Evolutionary conservation across 2,113 vertebrate species (phyloP).

Genomic region (Plecotus auritus): DNA sequence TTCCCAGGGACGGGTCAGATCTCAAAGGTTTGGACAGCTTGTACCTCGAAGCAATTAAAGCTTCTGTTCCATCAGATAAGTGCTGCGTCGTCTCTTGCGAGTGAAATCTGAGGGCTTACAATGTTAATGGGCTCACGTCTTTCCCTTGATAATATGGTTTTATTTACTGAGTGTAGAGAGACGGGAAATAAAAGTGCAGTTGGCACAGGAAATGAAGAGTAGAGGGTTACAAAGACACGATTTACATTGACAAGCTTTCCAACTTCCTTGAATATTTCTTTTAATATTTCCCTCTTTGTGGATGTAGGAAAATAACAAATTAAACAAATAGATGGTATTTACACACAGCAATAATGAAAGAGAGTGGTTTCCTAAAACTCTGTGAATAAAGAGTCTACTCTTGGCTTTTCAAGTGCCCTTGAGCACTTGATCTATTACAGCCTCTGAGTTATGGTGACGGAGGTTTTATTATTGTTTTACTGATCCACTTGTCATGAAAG

Average conservation of each 20-base stretch:
- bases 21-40: constrained; percentile 35
- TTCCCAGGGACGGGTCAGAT: constrained; percentile 30
- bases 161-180: constrained; percentile 73
- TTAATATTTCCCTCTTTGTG: neutral
- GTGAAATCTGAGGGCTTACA: constrained; percentile 72
- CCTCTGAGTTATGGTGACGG: constrained; percentile 2
- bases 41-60: constrained; percentile 76
- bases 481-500: constrained; percentile 51
- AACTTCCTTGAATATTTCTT: constrained; percentile 24
- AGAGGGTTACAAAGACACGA: constrained; percentile 25
- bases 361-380: neutral
- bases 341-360: neutral
- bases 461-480: constrained; percentile 59
- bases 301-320: neutral
- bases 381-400: neutral
- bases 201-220: constrained; percentile 68
- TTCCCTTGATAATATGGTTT: constrained; percentile 79
- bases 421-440: constrained; percentile 36
- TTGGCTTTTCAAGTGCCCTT: constrained; percentile 39
- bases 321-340: constrained; percentile 38
- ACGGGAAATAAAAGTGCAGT: constrained; percentile 74
- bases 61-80: constrained; percentile 79
- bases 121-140: constrained; percentile 81
- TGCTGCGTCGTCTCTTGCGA: constrained; percentile 79
- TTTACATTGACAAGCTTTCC: constrained; percentile 52